phyloP scores from a whole-genome alignment of 2,888 invertebrate species.

The Luperina nickerlii region DNA sequence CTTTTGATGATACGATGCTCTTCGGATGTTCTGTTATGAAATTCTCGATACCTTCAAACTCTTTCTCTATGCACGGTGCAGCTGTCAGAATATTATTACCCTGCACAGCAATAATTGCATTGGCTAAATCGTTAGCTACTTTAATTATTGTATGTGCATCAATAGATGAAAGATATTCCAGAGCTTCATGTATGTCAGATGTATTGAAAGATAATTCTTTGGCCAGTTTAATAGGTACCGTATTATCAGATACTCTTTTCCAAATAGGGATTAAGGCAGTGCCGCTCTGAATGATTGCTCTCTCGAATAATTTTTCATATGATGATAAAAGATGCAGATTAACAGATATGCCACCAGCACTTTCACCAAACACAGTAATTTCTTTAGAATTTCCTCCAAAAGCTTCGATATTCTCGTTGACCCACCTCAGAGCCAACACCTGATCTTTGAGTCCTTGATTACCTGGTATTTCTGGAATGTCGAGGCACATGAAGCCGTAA shows the following conservation, averaged over 20 bases:
- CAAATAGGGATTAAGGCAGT: conserved; percentile 20
- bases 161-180: conserved; percentile 37
- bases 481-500: conserved; percentile 70
- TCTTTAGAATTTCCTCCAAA: conserved; percentile 70
- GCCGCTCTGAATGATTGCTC: conserved; percentile 56
- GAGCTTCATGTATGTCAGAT: conserved; percentile 39
- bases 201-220: conserved; percentile 36
- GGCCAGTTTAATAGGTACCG: conserved; percentile 36
- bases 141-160: conserved; percentile 30
- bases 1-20: conserved; percentile 35
- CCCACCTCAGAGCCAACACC: conserved; percentile 70
- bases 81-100: neutral
- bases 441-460: conserved; percentile 76
- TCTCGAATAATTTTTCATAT: conserved; percentile 51
- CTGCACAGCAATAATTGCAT: neutral
- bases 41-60: conserved; percentile 43
- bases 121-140: conserved; percentile 16
- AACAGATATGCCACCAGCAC: conserved; percentile 68
- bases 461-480: conserved; percentile 69
- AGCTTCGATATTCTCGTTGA: conserved; percentile 70
- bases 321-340: conserved; percentile 45
- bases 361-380: conserved; percentile 69
- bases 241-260: conserved; percentile 22
- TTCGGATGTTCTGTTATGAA: conserved; percentile 46
- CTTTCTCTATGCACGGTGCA: conserved; percentile 42